Base-by-base conservation (phyloP, 2,797 vertebrate species). In the Chiroxiphia lanceolata region DNA sequence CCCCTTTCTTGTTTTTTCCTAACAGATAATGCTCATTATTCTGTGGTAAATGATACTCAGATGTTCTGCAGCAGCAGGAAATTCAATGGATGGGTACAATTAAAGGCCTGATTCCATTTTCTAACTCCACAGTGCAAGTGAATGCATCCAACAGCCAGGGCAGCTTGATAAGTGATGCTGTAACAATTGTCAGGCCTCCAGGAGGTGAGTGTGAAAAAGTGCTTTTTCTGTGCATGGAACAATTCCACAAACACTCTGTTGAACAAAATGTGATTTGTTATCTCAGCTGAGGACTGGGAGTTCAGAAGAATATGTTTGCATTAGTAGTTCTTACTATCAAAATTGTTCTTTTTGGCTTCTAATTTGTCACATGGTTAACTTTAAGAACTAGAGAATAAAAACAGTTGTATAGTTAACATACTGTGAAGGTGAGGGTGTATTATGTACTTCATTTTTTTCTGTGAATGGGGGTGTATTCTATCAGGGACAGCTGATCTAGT, bases 101-200 rank as follows among this genome's bases (percentile, higher is more conserved):
- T n/a, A 95, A 94, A 50, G 98, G 98, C 71, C 91, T 99, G 83
- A 96, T 98, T 91, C 98, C 99, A 10, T 99, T 98, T 97, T 98
- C 98, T 50, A 98, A 97, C 97, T 99, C 99, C 94, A 98, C 89
- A 9, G 90, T 99, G 20, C 97, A 97, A 96, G 98, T 99, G 92
- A 98, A 98, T 89, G 98, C 97, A 20, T 99, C 99, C 89, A 99
- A 99, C 96, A 98, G 97, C 93, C 98, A 97, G 92, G 98, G 98
- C 77, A 99, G 98, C 94, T 94, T 99, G 94, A 97, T 98, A 92
- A 99, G 99, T 93, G 94, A 97, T 47, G 95, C 96, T 21, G 18
- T 97, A 89, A 97, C 38, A 25, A 84, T 98, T 68, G 95, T 95
- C 31, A 98, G 98, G 87, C 98, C 98, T 56, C 98, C 99, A 70